Conservation (phyloP, 2,113 vertebrate species). For the Eublepharis macularius region DNA sequence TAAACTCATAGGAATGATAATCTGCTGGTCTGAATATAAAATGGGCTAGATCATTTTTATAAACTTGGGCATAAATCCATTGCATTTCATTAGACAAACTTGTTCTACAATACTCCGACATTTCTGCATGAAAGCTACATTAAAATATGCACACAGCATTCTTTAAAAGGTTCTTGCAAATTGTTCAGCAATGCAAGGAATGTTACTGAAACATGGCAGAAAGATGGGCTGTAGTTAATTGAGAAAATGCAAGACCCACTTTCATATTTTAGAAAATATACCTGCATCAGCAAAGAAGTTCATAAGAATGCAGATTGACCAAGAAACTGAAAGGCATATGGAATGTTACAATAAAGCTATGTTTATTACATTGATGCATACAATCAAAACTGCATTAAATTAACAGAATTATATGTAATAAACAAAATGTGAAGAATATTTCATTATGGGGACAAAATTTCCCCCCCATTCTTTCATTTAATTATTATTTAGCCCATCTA, state of each 20-base stretch:
- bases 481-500: background rate
- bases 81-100: background rate
- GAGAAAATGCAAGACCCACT: too few species aligned
- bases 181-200: background rate
- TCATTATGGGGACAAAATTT: background rate
- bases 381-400: constrained; percentile 18
- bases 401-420: background rate
- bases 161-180: background rate
- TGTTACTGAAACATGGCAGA: background rate
- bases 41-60: background rate
- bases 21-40: background rate
- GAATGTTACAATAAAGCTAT: too few species aligned
- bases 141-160: background rate
- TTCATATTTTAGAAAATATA: too few species aligned
- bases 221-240: background rate
- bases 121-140: background rate
- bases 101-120: background rate
- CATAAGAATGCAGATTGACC: too few species aligned
- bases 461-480: background rate
- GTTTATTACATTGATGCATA: constrained; percentile 3
- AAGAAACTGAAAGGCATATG: too few species aligned
- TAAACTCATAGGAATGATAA: background rate
- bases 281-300: too few species aligned
- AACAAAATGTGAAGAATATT: background rate
- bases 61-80: background rate